A percentile compares a stretch with the other conserved stretches of the same genome.
These are phyloP conservation scores for Oxystoma pomonae DNA, from an alignment of 2,888 invertebrate species.

Conservation along the genomic window DNA sequence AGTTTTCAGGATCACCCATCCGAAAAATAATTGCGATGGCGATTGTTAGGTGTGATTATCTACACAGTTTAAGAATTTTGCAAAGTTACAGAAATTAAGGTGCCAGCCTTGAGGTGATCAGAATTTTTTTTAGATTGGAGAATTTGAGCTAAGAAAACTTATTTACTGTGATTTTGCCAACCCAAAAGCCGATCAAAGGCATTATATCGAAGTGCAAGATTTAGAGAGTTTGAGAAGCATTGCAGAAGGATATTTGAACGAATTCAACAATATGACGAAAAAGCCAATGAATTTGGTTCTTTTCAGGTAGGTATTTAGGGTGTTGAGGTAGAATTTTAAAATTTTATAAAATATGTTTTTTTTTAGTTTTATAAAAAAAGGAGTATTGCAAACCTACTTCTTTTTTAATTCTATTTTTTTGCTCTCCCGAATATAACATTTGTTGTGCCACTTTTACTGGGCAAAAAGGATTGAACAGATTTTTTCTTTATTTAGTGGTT, in stretches of 20 bases:
- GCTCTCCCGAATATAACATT: no score
- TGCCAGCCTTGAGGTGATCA: no score
- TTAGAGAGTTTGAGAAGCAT: constrained; percentile 74
- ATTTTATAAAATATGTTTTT: neutral
- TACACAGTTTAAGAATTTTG: no score
- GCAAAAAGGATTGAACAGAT: no score
- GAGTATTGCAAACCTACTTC: no score
- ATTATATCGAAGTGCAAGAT: constrained; percentile 85
- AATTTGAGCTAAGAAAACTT: constrained; percentile 76
- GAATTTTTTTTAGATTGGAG: constrained; percentile 58
- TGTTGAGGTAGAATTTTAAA: neutral
- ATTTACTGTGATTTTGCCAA: constrained; percentile 95
- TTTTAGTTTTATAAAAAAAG: neutral
- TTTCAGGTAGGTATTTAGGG: constrained; percentile 58
- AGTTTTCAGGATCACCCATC: no score
- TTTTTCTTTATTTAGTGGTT: no score
- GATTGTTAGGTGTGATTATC: no score
- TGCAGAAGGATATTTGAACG: constrained; percentile 83
- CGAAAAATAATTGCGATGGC: no score
- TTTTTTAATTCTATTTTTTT: no score
- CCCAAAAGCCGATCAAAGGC: constrained; percentile 83
- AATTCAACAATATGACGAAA: constrained; percentile 93
- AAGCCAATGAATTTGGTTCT: constrained; percentile 95
- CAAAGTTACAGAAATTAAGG: no score
- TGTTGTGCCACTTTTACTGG: no score